Conservation (phyloP, 2,888 invertebrate genomes). For the Volucella bombylans region DNA sequence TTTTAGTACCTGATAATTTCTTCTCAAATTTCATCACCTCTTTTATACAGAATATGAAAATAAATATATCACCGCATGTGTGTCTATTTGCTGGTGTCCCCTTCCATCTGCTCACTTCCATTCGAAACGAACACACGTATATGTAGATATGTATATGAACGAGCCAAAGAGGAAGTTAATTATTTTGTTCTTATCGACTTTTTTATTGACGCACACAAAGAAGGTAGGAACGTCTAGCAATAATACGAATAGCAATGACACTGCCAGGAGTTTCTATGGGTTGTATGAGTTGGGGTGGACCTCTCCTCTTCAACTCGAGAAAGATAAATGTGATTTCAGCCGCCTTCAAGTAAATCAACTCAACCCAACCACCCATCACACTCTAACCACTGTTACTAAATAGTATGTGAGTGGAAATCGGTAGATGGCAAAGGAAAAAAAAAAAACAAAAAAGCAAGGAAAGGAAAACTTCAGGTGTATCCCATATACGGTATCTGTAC, state of each 20-base stretch:
- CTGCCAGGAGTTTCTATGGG: conserved; percentile 2
- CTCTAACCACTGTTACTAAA: conserved; percentile 23
- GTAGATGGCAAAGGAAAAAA: neutral
- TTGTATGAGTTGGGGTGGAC: conserved; percentile 15
- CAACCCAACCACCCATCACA: conserved; percentile 39
- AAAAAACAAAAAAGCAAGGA: conserved; percentile 21
- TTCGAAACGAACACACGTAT: neutral
- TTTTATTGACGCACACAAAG: conserved; percentile 47
- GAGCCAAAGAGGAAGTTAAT: conserved; percentile 63
- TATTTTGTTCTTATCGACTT: conserved; percentile 70
- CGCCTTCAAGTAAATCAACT: conserved; percentile 64
- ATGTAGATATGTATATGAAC: conserved; percentile 1
- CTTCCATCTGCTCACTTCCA: neutral
- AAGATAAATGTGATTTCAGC: conserved; percentile 68
- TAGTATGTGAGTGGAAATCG: neutral
- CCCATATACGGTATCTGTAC: conserved; percentile 1
- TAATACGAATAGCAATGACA: conserved; percentile 20
- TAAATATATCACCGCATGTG: conserved; percentile 26
- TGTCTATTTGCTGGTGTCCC: neutral
- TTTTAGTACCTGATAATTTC: conserved; percentile 18
- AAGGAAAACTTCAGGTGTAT: conserved; percentile 47
- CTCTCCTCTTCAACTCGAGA: conserved; percentile 38
- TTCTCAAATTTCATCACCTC: conserved; percentile 15
- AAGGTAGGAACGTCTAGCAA: conserved; percentile 9
- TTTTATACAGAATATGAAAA: conserved; percentile 19